These are phyloP conservation scores for Oophaga pumilio DNA, from an alignment of 2,113 vertebrate genomes.

Conservation along the genomic window DNA sequence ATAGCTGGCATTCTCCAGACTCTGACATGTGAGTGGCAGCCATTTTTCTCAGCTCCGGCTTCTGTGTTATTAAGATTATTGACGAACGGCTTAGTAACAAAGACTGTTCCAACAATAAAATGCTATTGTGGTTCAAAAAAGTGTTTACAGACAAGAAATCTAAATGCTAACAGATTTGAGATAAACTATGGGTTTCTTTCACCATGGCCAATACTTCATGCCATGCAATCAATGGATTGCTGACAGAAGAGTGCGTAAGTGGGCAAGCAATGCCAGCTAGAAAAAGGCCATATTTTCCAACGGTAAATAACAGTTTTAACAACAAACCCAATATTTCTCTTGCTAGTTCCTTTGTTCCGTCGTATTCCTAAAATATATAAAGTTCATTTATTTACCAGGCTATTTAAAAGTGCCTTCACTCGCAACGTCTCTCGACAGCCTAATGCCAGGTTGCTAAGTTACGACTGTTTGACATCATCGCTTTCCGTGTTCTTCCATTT, in stretches of 20 bases:
- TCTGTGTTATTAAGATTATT: slow-evolving; percentile 52
- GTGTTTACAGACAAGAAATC: slow-evolving; percentile 40
- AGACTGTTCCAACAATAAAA: slow-evolving; percentile 46
- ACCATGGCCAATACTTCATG: slow-evolving; percentile 59
- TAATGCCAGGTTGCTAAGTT: slow-evolving; percentile 80
- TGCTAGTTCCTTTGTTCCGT: slow-evolving; percentile 40
- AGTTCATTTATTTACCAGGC: slow-evolving; percentile 71
- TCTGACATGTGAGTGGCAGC: slow-evolving; percentile 52
- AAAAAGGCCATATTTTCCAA: slow-evolving; percentile 67
- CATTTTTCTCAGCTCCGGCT: slow-evolving; percentile 16
- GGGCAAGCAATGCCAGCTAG: slow-evolving; percentile 68
- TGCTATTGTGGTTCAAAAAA: slow-evolving; percentile 33
- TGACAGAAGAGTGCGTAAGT: slow-evolving; percentile 65
- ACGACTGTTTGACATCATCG: slow-evolving; percentile 84
- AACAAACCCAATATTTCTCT: slow-evolving; percentile 58
- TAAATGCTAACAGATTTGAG: slow-evolving; percentile 58
- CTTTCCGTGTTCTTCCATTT: slow-evolving; percentile 75
- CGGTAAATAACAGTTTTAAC: slow-evolving; percentile 1
- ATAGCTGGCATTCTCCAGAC: slow-evolving; percentile 10
- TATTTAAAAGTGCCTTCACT: slow-evolving; percentile 73
- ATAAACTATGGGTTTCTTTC: slow-evolving; percentile 58
- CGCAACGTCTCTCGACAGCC: slow-evolving; percentile 72
- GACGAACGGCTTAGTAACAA: slow-evolving; percentile 56
- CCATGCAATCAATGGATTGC: slow-evolving; percentile 56
- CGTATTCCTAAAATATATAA: slow-evolving; percentile 68